Conservation (phyloP, 2,888 invertebrate species). For the Lasioglossum zephyrum region DNA sequence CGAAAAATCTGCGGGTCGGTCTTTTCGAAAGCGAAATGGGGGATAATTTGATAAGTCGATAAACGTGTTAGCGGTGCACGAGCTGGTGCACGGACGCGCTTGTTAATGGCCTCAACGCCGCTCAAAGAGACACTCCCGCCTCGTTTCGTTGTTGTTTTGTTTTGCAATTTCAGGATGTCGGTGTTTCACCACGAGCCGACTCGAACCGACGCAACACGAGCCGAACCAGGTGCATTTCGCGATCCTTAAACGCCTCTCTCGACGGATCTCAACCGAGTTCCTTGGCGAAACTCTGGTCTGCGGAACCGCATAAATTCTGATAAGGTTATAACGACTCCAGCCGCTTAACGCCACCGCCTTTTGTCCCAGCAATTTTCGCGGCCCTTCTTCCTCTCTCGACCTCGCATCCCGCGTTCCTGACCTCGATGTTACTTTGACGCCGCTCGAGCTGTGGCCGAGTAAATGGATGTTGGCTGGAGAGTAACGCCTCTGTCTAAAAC, state of each 20-base stretch:
- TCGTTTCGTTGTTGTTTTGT: conserved; percentile 36
- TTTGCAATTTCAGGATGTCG: conserved; percentile 30
- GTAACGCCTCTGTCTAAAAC: conserved; percentile 62
- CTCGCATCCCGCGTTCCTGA: conserved; percentile 47
- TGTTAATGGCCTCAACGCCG: conserved; percentile 50
- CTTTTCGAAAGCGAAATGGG: conserved; percentile 28
- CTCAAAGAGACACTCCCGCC: conserved; percentile 15
- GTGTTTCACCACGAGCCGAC: not conserved
- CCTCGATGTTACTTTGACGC: conserved; percentile 67
- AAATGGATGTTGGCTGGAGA: conserved; percentile 50
- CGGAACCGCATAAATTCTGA: conserved; percentile 11
- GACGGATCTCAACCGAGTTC: not conserved
- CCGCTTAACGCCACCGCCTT: conserved; percentile 17
- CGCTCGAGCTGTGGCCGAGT: conserved; percentile 45
- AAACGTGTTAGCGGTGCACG: conserved; percentile 43
- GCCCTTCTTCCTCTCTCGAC: conserved; percentile 41
- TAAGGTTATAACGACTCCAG: conserved; percentile 11
- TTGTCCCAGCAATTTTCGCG: conserved; percentile 41
- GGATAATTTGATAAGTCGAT: conserved; percentile 60
- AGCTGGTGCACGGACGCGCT: conserved; percentile 32
- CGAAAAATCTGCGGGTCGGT: conserved; percentile 13
- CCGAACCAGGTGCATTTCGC: not conserved
- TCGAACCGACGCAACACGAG: not conserved
- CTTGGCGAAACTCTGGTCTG: not conserved
- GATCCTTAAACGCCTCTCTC: not conserved